Percentiles rank a stretch among this genome's conserved stretches.
These are phyloP conservation scores for Trichoplusia ni DNA, from an alignment of 1,140 invertebrate genomes.

Conservation along the genomic window DNA sequence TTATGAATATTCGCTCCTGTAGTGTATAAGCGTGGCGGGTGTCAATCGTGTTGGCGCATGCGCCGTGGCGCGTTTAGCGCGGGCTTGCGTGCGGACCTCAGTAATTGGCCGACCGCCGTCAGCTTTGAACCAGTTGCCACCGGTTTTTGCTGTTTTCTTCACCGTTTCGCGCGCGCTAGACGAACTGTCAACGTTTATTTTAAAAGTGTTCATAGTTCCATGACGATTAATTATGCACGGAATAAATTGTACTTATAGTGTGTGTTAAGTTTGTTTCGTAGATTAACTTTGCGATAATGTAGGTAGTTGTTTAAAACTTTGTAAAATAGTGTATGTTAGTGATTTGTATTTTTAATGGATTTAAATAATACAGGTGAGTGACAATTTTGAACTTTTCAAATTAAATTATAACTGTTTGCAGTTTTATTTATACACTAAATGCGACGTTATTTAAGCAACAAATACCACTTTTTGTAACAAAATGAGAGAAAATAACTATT, in stretches of 20 bases:
- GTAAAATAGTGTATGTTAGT: conserved; percentile 13
- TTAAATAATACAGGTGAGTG: conserved; percentile 16
- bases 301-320: conserved; percentile 20
- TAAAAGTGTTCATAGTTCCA: conserved; percentile 4
- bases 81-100: conserved; percentile 63
- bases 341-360: conserved; percentile 19
- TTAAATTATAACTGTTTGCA: too few species aligned
- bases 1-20: conserved; percentile 67
- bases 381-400: too few species aligned
- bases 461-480: too few species aligned
- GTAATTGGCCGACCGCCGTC: conserved; percentile 72
- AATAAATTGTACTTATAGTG: conserved; percentile 13
- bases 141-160: conserved; percentile 2
- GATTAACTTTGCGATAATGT: conserved; percentile 7
- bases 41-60: conserved; percentile 69
- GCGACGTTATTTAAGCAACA: too few species aligned
- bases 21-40: conserved; percentile 61
- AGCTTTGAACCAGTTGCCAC: conserved; percentile 43
- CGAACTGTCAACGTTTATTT: conserved; percentile 11
- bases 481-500: too few species aligned
- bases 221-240: conserved; percentile 19
- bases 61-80: conserved; percentile 54
- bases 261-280: conserved; percentile 14
- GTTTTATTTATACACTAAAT: neutral
- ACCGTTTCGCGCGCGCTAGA: conserved; percentile 18